Conservation (phyloP, 92 coral and sea anemone species). For the Epizoanthus ramosus region DNA sequence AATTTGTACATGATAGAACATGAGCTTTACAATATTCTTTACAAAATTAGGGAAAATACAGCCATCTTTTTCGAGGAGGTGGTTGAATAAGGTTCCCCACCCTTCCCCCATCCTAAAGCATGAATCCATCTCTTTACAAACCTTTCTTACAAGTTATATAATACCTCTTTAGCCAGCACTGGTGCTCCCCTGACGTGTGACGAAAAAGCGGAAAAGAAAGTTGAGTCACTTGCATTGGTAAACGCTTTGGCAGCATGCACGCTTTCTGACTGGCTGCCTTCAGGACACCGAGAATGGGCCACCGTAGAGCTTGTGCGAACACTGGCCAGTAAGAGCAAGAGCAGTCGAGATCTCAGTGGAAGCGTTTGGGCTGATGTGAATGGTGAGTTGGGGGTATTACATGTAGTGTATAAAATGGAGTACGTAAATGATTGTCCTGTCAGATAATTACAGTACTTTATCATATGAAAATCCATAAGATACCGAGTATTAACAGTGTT, state of each 20-base stretch:
- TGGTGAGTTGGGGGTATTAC: conserved; percentile 41
- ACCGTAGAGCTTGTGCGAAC: conserved; percentile 78
- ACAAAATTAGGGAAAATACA: too few species aligned
- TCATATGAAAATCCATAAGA: too few species aligned
- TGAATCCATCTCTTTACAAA: too few species aligned
- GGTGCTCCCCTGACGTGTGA: conserved; percentile 13
- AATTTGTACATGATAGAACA: too few species aligned
- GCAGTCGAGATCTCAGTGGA: conserved; percentile 47
- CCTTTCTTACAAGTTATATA: too few species aligned
- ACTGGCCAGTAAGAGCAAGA: conserved; percentile 62
- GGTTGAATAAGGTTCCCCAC: too few species aligned
- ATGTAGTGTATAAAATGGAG: not conserved
- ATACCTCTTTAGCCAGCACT: conserved; percentile 46
- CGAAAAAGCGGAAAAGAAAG: conserved; percentile 32
- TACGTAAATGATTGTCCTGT: not conserved
- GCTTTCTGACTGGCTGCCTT: conserved; percentile 77
- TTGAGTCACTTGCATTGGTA: conserved; percentile 75
- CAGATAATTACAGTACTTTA: too few species aligned
- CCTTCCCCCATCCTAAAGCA: too few species aligned
- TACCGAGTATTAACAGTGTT: too few species aligned
- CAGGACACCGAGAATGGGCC: conserved; percentile 83
- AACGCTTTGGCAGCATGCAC: conserved; percentile 86
- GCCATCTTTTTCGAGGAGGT: too few species aligned
- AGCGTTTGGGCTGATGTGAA: conserved; percentile 65
- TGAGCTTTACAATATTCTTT: too few species aligned